These are phyloP conservation scores for Bactericera cockerelli DNA, from an alignment of 1,140 invertebrate genomes.

Conservation along the genomic window DNA sequence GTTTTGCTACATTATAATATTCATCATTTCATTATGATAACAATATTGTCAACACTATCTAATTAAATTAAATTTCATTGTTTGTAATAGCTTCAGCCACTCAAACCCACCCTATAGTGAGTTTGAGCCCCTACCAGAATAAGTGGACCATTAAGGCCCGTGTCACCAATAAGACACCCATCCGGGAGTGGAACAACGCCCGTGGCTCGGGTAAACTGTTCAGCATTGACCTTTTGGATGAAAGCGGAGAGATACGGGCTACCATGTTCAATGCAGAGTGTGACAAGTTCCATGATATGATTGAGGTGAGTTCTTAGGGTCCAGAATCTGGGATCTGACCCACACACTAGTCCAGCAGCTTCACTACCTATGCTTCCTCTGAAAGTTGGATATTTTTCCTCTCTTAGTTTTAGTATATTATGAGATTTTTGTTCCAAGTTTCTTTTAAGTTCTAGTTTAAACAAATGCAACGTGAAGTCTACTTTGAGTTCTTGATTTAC, in stretches of 20 bases:
- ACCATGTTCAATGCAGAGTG: conserved; percentile 82
- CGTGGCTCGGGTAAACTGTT: conserved; percentile 88
- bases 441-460: no score
- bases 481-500: no score
- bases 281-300: conserved; percentile 79
- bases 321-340: no score
- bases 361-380: not conserved
- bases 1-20: no score
- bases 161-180: conserved; percentile 64
- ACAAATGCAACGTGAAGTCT: no score
- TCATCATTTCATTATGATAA: no score
- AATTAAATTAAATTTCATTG: no score
- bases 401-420: not conserved
- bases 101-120: conserved; percentile 45
- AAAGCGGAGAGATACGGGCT: conserved; percentile 86
- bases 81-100: conserved; percentile 1
- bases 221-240: conserved; percentile 80
- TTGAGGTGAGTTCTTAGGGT: no score
- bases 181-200: conserved; percentile 81
- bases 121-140: conserved; percentile 80
- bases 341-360: conserved; percentile 1
- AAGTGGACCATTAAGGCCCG: conserved; percentile 86
- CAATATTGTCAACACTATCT: no score
- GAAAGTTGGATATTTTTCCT: not conserved
- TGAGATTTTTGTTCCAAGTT: not conserved